Percentiles rank a stretch among this genome's conserved stretches.
phyloP scores from a whole-genome alignment of 1,140 invertebrate genomes.

The Drosophila sucinea region DNA sequence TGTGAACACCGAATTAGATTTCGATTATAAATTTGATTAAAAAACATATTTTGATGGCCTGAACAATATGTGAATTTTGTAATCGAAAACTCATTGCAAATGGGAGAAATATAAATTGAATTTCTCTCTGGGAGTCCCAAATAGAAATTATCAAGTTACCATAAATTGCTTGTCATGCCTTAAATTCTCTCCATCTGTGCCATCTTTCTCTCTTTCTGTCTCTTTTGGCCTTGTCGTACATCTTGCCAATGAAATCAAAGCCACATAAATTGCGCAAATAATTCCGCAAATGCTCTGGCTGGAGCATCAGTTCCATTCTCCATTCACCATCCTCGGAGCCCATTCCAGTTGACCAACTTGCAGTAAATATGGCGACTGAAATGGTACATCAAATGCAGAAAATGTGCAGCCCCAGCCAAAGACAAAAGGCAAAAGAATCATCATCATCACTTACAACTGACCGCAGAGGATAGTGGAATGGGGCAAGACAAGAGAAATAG shows the following conservation, averaged over 20 bases:
- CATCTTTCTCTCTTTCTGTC: conserved; percentile 15
- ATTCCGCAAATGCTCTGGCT: conserved; percentile 44
- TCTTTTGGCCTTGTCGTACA: conserved; percentile 21
- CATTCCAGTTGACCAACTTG: not conserved
- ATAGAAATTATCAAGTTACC: conserved; percentile 69
- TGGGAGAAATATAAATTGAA: conserved; percentile 42
- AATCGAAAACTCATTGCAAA: conserved; percentile 14
- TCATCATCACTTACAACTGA: conserved; percentile 75
- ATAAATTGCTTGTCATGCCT: conserved; percentile 59
- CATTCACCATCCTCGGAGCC: not conserved
- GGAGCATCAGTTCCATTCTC: conserved; percentile 3
- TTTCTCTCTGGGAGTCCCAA: conserved; percentile 21
- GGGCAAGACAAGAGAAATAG: not conserved
- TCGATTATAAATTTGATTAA: no score
- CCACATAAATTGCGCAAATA: conserved; percentile 78
- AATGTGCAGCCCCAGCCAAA: conserved; percentile 52
- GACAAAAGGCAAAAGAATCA: conserved; percentile 68
- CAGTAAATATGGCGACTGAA: conserved; percentile 36
- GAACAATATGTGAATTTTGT: no score
- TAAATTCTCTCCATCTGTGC: conserved; percentile 9
- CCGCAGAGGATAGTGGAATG: conserved; percentile 24
- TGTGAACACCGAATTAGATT: no score
- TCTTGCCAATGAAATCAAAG: conserved; percentile 76
- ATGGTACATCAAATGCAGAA: conserved; percentile 26
- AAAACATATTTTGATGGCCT: not conserved